Percentiles rank a stretch among this genome's conserved stretches.
Evolutionary conservation across 2,888 invertebrate species (phyloP).

Genomic region (Incurvaria masculella): DNA sequence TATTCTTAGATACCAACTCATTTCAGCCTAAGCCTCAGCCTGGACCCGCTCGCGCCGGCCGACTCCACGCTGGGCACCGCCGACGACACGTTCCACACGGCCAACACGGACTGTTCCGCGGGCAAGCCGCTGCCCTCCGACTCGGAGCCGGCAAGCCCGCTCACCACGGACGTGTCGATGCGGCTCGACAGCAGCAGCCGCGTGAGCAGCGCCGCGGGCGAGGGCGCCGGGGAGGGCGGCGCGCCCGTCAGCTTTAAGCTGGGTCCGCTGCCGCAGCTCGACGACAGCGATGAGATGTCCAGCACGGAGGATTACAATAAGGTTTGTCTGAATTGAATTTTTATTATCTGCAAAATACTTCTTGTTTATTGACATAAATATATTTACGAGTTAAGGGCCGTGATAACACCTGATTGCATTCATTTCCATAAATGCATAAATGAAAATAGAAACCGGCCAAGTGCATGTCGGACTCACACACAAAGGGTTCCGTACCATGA

Average conservation of each 20-base stretch:
- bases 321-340: constrained; percentile 21
- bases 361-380: constrained; percentile 9
- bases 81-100: constrained; percentile 74
- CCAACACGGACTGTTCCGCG: constrained; percentile 55
- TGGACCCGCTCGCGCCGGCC: constrained; percentile 55
- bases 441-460: no score
- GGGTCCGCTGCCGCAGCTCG: constrained; percentile 36
- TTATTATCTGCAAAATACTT: neutral
- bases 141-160: constrained; percentile 22
- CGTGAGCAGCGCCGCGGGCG: constrained; percentile 9
- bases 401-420: no score
- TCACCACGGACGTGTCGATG: constrained; percentile 18
- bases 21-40: constrained; percentile 64
- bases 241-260: constrained; percentile 25
- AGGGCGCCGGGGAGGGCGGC: constrained; percentile 16
- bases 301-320: constrained; percentile 59
- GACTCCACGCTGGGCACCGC: constrained; percentile 35
- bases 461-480: no score
- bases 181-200: constrained; percentile 9
- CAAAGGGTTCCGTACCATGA: no score
- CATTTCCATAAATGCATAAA: no score
- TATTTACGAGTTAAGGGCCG: no score
- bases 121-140: constrained; percentile 19
- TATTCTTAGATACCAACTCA: constrained; percentile 7
- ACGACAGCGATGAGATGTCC: constrained; percentile 59